phyloP scores from a whole-genome alignment of 2,113 vertebrate species.

The Heliornis fulica region DNA sequence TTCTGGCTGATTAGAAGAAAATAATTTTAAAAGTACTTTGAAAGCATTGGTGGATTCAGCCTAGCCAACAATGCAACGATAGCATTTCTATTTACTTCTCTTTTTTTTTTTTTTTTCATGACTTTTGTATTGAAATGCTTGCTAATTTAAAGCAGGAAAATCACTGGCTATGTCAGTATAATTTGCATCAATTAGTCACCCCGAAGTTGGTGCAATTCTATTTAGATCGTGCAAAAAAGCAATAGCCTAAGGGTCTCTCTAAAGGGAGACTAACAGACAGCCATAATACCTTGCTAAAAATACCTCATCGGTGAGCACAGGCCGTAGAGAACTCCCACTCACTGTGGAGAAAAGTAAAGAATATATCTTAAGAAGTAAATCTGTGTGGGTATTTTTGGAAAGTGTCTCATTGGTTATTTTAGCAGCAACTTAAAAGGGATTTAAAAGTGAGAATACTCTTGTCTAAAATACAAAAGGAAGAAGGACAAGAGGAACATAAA shows the following conservation, averaged over 20 bases:
- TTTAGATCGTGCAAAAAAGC: slow-evolving; percentile 11
- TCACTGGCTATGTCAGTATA: not conserved
- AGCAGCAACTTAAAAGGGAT: not conserved
- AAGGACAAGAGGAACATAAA: not conserved
- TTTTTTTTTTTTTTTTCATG: not conserved
- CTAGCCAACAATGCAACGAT: not conserved
- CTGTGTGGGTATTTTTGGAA: not conserved
- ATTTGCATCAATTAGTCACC: slow-evolving; percentile 48
- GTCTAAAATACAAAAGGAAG: not conserved
- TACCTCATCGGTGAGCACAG: not conserved
- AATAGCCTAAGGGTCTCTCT: not conserved
- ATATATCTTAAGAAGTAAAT: not conserved
- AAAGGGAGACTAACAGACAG: not conserved
- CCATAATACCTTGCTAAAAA: not conserved
- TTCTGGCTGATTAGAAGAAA: not conserved
- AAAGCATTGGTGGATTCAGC: not conserved
- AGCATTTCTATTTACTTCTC: slow-evolving; percentile 1
- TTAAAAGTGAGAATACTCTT: not conserved
- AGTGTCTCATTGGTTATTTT: not conserved
- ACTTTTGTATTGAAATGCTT: not conserved
- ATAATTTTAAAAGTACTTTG: not conserved
- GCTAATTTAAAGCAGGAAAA: slow-evolving; percentile 14
- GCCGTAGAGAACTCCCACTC: not conserved
- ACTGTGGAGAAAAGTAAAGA: not conserved
- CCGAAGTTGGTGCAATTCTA: slow-evolving; percentile 10